phyloP scores from a whole-genome alignment of 2,113 vertebrate species.

The Anser brachyrhynchus region DNA sequence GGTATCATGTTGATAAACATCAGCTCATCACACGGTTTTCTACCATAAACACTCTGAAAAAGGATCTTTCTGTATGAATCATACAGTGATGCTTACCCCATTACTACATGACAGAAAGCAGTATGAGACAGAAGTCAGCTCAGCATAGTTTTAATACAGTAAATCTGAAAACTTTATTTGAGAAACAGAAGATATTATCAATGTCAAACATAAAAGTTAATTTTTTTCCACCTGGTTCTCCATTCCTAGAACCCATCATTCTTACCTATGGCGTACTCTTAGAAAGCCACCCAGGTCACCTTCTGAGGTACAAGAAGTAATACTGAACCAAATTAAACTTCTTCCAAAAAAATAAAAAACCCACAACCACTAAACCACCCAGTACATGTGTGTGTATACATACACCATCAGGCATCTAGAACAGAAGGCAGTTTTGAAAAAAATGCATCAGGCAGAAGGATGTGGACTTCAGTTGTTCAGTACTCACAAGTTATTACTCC shows the following conservation, averaged over 20 bases:
- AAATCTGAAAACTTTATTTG: neutral
- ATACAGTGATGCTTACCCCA: neutral
- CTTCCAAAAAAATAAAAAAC: neutral
- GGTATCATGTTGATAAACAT: neutral
- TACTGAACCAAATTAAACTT: neutral
- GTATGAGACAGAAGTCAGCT: neutral
- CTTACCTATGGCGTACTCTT: neutral
- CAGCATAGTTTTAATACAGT: neutral
- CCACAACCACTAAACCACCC: neutral
- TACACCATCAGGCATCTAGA: neutral
- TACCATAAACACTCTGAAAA: neutral
- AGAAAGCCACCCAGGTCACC: neutral
- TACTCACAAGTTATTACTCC: neutral
- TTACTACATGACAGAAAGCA: accelerated
- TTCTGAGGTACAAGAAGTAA: neutral
- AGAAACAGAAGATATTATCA: neutral
- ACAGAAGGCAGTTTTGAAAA: neutral
- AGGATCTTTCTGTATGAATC: neutral
- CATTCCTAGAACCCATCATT: neutral
- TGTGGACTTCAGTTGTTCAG: neutral
- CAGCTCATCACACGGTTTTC: neutral
- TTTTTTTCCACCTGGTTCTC: neutral
- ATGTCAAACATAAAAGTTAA: neutral
- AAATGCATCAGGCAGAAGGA: neutral
- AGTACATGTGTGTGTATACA: neutral